A percentile compares a stretch with the other conserved stretches of the same genome.
Conservation (phyloP, 2,797 vertebrate genomes). For the Hippocampus kuda region DNA sequence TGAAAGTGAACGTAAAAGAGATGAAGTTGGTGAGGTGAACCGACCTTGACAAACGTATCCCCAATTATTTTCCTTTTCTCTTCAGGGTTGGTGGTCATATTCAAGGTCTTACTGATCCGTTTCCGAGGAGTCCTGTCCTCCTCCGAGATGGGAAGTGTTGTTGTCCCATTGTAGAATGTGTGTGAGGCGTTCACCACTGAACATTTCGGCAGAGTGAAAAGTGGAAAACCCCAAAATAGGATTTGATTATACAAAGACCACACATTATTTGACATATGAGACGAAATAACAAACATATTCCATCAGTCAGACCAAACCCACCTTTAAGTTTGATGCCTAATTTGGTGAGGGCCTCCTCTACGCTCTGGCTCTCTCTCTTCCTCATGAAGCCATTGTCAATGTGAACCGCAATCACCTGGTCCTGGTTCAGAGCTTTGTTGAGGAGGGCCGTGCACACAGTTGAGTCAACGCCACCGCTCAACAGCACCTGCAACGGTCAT, state of each 20-base stretch:
- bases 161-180: conserved; percentile 98
- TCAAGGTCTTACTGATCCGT: conserved; percentile 96
- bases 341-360: conserved; percentile 94
- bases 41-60: conserved; percentile 96
- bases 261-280: not conserved
- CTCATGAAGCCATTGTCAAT: conserved; percentile 99
- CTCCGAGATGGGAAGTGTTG: conserved; percentile 95
- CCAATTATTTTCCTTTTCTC: conserved; percentile 99
- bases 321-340: conserved; percentile 96
- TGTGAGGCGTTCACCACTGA: conserved; percentile 96
- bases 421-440: conserved; percentile 87
- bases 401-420: conserved; percentile 95
- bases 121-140: conserved; percentile 96
- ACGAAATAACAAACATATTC: too few relatives aligned
- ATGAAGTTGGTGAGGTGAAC: not conserved
- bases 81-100: conserved; percentile 98
- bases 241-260: not conserved
- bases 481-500: conserved; percentile 72
- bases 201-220: not conserved
- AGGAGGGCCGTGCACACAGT: conserved; percentile 96
- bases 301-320: conserved; percentile 31
- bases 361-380: conserved; percentile 90
- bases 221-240: not conserved
- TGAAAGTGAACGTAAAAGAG: not conserved
- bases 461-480: conserved; percentile 97